Evolutionary conservation across 1,140 invertebrate genomes (phyloP).

Genomic region (Drosophila lini): DNA sequence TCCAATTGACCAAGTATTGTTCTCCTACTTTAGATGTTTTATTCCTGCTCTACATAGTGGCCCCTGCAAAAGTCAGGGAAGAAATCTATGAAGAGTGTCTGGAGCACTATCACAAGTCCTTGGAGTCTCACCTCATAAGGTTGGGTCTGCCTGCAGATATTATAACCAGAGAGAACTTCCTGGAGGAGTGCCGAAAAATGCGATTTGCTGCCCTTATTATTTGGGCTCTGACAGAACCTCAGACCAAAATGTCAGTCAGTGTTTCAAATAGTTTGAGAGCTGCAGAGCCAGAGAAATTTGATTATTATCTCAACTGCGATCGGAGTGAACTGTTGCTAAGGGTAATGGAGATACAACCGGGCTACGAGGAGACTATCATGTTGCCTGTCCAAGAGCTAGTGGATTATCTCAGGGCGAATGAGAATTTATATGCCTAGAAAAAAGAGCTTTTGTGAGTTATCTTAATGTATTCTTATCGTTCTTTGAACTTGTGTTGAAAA

Average conservation of each 20-base stretch:
- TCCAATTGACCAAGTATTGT: conserved; percentile 86
- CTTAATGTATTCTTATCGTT: background rate
- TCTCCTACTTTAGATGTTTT: conserved; percentile 86
- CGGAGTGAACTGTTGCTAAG: conserved; percentile 61
- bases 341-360: conserved; percentile 66
- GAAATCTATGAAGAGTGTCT: conserved; percentile 44
- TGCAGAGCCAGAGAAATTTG: conserved; percentile 66
- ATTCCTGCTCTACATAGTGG: conserved; percentile 67
- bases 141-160: conserved; percentile 15
- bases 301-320: conserved; percentile 70
- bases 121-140: conserved; percentile 33
- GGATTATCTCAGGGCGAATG: conserved; percentile 56
- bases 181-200: conserved; percentile 46
- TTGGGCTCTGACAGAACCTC: conserved; percentile 63
- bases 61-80: conserved; percentile 11
- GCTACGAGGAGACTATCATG: conserved; percentile 65
- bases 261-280: conserved; percentile 51
- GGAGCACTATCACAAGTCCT: conserved; percentile 45
- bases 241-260: conserved; percentile 56
- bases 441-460: background rate
- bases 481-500: background rate
- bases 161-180: conserved; percentile 39
- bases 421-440: conserved; percentile 15
- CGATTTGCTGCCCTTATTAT: conserved; percentile 50
- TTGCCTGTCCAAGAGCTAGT: conserved; percentile 58